These are phyloP conservation scores for Thunnus albacares DNA, from an alignment of 2,797 vertebrate species.

Conservation along the genomic window DNA sequence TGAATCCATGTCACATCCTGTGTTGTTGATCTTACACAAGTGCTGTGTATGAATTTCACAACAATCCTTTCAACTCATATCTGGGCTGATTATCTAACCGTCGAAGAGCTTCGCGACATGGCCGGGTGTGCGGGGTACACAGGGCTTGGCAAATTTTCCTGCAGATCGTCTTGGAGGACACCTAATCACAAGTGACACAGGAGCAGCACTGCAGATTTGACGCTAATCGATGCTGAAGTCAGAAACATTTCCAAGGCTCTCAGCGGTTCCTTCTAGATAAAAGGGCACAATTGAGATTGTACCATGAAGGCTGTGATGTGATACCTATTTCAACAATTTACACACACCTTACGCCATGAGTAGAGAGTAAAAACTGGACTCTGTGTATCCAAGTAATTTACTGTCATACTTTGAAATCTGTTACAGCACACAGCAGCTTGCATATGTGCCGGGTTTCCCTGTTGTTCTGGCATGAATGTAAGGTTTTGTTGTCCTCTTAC, in stretches of 20 bases:
- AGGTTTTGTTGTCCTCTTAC: slow-evolving; percentile 14
- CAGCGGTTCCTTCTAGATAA: slow-evolving; percentile 68
- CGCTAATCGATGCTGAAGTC: slow-evolving; percentile 80
- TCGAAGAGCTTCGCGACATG: slow-evolving; percentile 43
- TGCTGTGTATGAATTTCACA: slow-evolving; percentile 53
- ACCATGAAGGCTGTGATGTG: slow-evolving; percentile 45
- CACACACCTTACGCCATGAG: slow-evolving; percentile 16
- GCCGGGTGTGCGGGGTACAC: slow-evolving; percentile 34
- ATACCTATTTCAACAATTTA: slow-evolving; percentile 58
- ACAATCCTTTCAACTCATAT: slow-evolving; percentile 59
- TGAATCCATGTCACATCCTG: not conserved
- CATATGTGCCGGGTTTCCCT: not conserved
- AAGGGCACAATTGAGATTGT: slow-evolving; percentile 58
- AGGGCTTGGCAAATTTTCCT: slow-evolving; percentile 66
- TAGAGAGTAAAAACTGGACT: not conserved
- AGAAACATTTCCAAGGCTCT: slow-evolving; percentile 79
- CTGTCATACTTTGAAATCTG: slow-evolving; percentile 9
- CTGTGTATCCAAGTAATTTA: not conserved
- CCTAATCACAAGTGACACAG: slow-evolving; percentile 83
- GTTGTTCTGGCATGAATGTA: not conserved
- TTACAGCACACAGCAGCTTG: slow-evolving; percentile 10
- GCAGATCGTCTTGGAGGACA: slow-evolving; percentile 75
- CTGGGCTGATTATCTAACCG: slow-evolving; percentile 71
- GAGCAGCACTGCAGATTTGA: slow-evolving; percentile 78
- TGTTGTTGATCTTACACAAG: slow-evolving; percentile 23